These are phyloP conservation scores for Idaea aversata DNA, from an alignment of 2,888 invertebrate species.

Conservation along the genomic window DNA sequence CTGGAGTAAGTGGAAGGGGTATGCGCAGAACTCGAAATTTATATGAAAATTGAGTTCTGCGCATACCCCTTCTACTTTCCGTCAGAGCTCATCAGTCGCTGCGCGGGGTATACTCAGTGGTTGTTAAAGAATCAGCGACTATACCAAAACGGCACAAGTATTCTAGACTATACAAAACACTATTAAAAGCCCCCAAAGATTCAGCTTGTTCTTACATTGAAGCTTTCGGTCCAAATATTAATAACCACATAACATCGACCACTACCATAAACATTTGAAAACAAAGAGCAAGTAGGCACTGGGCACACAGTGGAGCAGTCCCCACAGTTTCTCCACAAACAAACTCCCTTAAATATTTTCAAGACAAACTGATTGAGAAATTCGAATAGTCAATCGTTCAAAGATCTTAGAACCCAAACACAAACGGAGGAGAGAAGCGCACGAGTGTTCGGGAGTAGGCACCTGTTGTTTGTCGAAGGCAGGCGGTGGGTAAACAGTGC, in stretches of 20 bases:
- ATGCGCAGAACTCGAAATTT: too few relatives aligned
- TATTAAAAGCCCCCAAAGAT: too few relatives aligned
- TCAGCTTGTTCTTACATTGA: background rate
- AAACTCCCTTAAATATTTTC: background rate
- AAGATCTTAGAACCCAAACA: background rate
- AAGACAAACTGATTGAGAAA: background rate
- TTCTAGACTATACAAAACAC: too few relatives aligned
- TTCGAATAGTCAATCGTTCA: background rate
- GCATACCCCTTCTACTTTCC: too few relatives aligned
- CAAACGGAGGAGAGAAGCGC: background rate
- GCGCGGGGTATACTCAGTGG: too few relatives aligned
- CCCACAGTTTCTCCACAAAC: background rate
- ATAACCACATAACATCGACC: conserved; percentile 10
- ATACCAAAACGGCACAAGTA: too few relatives aligned
- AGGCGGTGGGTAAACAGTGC: conserved; percentile 47
- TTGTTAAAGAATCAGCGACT: too few relatives aligned
- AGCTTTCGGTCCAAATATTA: conserved; percentile 14
- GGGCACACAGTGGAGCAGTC: background rate
- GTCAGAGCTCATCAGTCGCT: too few relatives aligned
- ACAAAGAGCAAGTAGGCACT: background rate
- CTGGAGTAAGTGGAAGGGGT: too few relatives aligned
- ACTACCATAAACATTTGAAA: background rate
- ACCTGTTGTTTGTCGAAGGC: conserved; percentile 15
- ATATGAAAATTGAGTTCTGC: too few relatives aligned
- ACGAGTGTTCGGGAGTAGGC: background rate